phyloP scores from a whole-genome alignment of 2,888 invertebrate genomes.

The Eilema griseolum region DNA sequence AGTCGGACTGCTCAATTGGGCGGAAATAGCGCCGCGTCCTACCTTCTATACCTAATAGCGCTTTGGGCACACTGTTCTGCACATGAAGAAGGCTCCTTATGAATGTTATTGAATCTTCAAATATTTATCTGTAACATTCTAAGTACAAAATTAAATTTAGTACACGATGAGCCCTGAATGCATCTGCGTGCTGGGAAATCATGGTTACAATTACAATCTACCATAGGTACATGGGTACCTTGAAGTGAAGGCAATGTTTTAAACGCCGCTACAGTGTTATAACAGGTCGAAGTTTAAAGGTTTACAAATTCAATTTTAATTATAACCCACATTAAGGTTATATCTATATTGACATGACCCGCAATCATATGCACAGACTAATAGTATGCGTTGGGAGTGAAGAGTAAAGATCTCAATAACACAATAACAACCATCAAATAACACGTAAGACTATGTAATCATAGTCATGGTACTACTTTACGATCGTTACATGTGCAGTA shows the following conservation, averaged over 20 bases:
- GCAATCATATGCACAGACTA: neutral
- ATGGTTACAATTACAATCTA: neutral
- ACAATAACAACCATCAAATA: conserved; percentile 1
- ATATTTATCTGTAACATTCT: too few relatives aligned
- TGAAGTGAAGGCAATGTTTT: neutral
- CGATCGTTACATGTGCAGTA: conserved; percentile 18
- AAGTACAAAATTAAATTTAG: too few relatives aligned
- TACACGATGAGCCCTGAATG: too few relatives aligned
- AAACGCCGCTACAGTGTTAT: neutral
- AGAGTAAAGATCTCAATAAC: neutral
- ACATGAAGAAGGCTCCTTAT: too few relatives aligned
- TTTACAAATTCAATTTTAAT: conserved; percentile 2
- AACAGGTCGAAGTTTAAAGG: neutral
- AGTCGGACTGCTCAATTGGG: too few relatives aligned
- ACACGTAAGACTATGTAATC: neutral
- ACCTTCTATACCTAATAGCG: too few relatives aligned
- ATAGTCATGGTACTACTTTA: conserved; percentile 17
- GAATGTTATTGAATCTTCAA: too few relatives aligned
- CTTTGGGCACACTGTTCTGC: too few relatives aligned
- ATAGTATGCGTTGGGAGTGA: neutral
- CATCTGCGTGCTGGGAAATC: neutral
- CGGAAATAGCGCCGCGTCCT: too few relatives aligned
- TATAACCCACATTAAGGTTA: neutral
- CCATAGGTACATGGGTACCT: neutral
- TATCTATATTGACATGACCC: conserved; percentile 7